A percentile compares a stretch with the other conserved stretches of the same genome.
Conservation (phyloP, 2,888 invertebrate species). For the Leptothorax acervorum region DNA sequence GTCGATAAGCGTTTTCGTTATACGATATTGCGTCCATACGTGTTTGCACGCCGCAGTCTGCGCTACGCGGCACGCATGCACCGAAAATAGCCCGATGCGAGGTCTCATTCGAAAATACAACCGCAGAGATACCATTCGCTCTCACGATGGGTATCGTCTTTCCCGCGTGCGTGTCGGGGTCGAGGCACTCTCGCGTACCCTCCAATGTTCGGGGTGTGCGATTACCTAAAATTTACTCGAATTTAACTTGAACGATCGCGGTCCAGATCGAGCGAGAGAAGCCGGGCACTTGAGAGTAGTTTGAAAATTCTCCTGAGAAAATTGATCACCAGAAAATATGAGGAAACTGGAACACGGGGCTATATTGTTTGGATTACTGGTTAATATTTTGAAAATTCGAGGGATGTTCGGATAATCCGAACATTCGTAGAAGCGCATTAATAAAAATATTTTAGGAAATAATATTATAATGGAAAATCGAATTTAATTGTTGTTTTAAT, state of each 20-base stretch:
- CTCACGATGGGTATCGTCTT: constrained; percentile 30
- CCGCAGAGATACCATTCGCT: constrained; percentile 30
- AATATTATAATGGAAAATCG: not conserved
- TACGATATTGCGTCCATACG: constrained; percentile 9
- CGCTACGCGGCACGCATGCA: constrained; percentile 34
- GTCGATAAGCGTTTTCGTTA: constrained; percentile 32
- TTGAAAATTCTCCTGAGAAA: not conserved
- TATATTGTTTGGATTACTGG: not conserved
- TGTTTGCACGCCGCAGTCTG: not conserved
- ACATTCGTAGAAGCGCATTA: not conserved
- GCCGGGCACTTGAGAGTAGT: not conserved
- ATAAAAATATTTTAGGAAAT: not conserved
- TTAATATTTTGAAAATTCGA: not conserved
- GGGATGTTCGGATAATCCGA: not conserved
- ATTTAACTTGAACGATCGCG: constrained; percentile 23
- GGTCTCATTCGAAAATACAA: constrained; percentile 47
- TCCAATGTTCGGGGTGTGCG: constrained; percentile 21
- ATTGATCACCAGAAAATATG: not conserved
- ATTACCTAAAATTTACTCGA: constrained; percentile 36
- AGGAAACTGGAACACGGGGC: not conserved
- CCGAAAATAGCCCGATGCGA: constrained; percentile 49
- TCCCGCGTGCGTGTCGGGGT: constrained; percentile 31
- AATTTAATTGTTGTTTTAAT: constrained; percentile 22
- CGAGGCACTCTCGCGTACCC: constrained; percentile 24
- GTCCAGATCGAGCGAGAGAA: not conserved